Evolutionary conservation across 2,888 invertebrate species (phyloP).

Genomic region (Incurvaria masculella): DNA sequence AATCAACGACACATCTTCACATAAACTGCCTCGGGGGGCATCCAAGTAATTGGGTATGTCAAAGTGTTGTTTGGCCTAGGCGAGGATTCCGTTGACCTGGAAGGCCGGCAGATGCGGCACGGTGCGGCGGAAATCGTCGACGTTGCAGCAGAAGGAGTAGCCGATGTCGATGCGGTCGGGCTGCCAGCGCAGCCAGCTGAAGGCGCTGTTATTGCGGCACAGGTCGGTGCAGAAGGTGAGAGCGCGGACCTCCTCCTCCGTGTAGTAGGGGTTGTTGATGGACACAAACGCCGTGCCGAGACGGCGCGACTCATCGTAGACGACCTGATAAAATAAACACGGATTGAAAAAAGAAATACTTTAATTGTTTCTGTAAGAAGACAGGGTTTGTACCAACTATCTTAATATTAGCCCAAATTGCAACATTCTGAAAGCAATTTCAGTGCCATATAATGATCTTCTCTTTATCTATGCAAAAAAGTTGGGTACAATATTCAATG

Average conservation of each 20-base stretch:
- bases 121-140: slow-evolving; percentile 52
- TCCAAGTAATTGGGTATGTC: too few species aligned
- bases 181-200: slow-evolving; percentile 60
- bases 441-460: too few species aligned
- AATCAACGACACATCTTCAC: too few species aligned
- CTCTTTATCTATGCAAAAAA: too few species aligned
- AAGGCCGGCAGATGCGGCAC: slow-evolving; percentile 55
- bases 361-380: too few species aligned
- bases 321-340: too few species aligned
- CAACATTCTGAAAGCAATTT: too few species aligned
- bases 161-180: slow-evolving; percentile 49
- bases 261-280: slow-evolving; percentile 5
- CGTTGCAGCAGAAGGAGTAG: slow-evolving; percentile 60
- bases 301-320: slow-evolving; percentile 2
- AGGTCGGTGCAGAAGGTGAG: slow-evolving; percentile 5
- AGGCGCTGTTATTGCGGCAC: neutral
- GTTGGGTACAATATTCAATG: too few species aligned
- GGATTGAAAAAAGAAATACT: too few species aligned
- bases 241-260: neutral
- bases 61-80: slow-evolving; percentile 20
- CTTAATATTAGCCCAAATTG: too few species aligned
- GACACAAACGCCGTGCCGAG: slow-evolving; percentile 3
- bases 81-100: slow-evolving; percentile 37
- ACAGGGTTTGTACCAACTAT: too few species aligned
- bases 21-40: too few species aligned